phyloP scores from a whole-genome alignment of 1,140 invertebrate species.

The Habropoda laboriosa region DNA sequence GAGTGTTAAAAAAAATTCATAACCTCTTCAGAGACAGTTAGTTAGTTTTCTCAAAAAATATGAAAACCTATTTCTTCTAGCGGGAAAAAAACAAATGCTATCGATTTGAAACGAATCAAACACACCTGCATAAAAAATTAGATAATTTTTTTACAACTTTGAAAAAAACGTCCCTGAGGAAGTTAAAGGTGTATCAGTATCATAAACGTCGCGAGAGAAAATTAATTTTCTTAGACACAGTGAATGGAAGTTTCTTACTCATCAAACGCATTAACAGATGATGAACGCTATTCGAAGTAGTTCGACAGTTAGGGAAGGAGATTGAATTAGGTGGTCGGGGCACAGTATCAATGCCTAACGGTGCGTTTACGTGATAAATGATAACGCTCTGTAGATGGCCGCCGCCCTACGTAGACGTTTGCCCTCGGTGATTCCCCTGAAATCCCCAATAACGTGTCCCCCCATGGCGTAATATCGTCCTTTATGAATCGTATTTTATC shows the following conservation, averaged over 20 bases:
- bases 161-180: no score
- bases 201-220: no score
- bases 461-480: constrained; percentile 27
- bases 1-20: no score
- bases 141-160: no score
- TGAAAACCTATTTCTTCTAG: no score
- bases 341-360: constrained; percentile 40
- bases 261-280: background rate
- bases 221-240: background rate
- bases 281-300: constrained; percentile 15
- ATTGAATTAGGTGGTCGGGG: constrained; percentile 32
- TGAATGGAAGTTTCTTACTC: background rate
- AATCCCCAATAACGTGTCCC: constrained; percentile 39
- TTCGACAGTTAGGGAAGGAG: background rate
- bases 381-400: constrained; percentile 32
- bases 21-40: no score
- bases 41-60: no score
- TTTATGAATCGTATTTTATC: constrained; percentile 39
- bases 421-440: constrained; percentile 20
- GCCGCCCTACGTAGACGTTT: background rate
- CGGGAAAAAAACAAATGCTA: no score
- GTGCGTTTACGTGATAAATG: constrained; percentile 51
- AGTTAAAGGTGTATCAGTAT: no score
- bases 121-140: no score
- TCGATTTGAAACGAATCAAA: no score